Conservation (phyloP, 2,113 vertebrate species). For the Cebus imitator region DNA sequence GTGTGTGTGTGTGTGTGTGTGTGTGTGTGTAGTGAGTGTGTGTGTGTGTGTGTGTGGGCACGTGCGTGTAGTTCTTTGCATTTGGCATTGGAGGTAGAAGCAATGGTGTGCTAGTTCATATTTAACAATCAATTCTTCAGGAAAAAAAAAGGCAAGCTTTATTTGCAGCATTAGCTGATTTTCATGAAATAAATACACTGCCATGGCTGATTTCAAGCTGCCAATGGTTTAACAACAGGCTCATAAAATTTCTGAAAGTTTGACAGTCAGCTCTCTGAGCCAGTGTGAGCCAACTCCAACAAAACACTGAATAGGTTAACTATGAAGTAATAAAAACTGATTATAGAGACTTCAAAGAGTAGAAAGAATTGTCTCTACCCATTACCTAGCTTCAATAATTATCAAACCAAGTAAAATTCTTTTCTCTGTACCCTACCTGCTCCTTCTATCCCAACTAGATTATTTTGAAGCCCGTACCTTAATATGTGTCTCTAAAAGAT, state of each 20-base stretch:
- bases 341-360: background rate
- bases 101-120: background rate
- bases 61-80: background rate
- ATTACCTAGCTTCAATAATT: background rate
- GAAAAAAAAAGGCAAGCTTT: background rate
- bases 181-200: background rate
- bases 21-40: too few species aligned
- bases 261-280: background rate
- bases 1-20: too few species aligned
- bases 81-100: background rate
- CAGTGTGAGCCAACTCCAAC: background rate
- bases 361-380: background rate
- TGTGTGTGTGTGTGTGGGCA: too few species aligned
- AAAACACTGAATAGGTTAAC: background rate
- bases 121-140: background rate
- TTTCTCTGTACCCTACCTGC: background rate
- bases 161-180: background rate
- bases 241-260: slow-evolving; percentile 18
- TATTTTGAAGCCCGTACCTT: background rate
- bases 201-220: background rate
- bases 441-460: background rate
- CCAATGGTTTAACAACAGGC: background rate
- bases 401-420: background rate
- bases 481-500: background rate
- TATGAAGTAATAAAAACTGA: background rate